These are phyloP conservation scores for Hypanus sabinus DNA, from an alignment of 2,113 vertebrate genomes.

Conservation along the genomic window DNA sequence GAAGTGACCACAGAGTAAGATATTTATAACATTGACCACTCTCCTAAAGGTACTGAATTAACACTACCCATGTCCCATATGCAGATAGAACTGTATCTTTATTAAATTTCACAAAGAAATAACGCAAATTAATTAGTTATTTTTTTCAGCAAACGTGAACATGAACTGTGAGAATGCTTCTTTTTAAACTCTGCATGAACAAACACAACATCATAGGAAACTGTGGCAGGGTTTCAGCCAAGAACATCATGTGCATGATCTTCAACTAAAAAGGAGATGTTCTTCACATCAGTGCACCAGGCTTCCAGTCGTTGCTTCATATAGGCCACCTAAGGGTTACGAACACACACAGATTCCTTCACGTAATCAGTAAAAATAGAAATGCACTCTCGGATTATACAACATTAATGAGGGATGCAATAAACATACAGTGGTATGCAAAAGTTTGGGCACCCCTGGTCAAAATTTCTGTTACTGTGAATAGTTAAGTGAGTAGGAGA, in stretches of 20 bases:
- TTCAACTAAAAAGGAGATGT: slow-evolving; percentile 38
- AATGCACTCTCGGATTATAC: not conserved
- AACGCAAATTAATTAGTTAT: slow-evolving; percentile 16
- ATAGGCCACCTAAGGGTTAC: not conserved
- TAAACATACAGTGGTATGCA: too few species aligned
- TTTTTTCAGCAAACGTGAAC: slow-evolving; percentile 5
- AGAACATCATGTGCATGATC: slow-evolving; percentile 39
- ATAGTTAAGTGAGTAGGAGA: too few species aligned
- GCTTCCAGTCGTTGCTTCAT: slow-evolving; percentile 38
- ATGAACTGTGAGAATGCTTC: not conserved
- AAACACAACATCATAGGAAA: not conserved
- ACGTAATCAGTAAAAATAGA: too few species aligned
- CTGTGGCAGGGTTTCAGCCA: not conserved
- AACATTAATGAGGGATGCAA: not conserved
- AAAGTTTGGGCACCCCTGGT: too few species aligned
- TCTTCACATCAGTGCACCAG: slow-evolving; percentile 40
- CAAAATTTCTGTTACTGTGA: too few species aligned
- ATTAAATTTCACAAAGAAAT: slow-evolving; percentile 28
- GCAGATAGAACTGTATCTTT: not conserved
- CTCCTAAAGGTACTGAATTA: not conserved
- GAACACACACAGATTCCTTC: not conserved
- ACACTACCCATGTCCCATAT: not conserved
- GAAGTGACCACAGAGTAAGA: too few species aligned
- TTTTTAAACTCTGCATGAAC: not conserved
- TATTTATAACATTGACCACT: not conserved